phyloP scores from a whole-genome alignment of 1,140 invertebrate species.

The Lepidostoma basale region DNA sequence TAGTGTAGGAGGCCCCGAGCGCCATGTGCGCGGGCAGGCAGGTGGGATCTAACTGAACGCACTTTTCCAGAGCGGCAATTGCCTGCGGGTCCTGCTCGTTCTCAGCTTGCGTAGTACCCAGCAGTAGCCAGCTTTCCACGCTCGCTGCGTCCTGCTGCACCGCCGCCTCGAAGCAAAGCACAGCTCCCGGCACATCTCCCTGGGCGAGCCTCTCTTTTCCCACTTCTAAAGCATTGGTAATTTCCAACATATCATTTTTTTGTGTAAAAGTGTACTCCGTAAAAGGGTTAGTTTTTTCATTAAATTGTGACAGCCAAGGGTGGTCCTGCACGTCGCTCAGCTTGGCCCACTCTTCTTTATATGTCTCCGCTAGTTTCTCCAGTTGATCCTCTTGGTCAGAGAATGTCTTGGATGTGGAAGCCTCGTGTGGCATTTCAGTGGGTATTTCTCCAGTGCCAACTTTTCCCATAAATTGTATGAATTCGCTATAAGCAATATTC shows the following conservation, averaged over 20 bases:
- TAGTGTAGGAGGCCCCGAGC: conserved; percentile 93
- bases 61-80: conserved; percentile 87
- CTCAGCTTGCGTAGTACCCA: conserved; percentile 92
- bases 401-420: conserved; percentile 48
- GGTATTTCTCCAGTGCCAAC: conserved; percentile 70
- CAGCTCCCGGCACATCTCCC: conserved; percentile 93
- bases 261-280: conserved; percentile 83
- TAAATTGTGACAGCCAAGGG: conserved; percentile 52
- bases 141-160: conserved; percentile 84
- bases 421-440: conserved; percentile 54
- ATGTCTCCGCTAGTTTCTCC: conserved; percentile 57
- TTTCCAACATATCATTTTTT: conserved; percentile 85
- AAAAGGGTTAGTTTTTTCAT: conserved; percentile 34
- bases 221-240: conserved; percentile 83
- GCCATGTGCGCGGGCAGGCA: conserved; percentile 88
- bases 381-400: conserved; percentile 54
- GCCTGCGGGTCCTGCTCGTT: conserved; percentile 82
- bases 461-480: conserved; percentile 85
- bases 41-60: conserved; percentile 79
- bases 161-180: conserved; percentile 95
- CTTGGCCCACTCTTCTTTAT: conserved; percentile 60
- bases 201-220: conserved; percentile 81
- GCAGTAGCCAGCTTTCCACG: conserved; percentile 79
- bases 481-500: conserved; percentile 76
- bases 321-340: conserved; percentile 55